Conservation (phyloP, 2,888 invertebrate species). For the Pinctada fucata region DNA sequence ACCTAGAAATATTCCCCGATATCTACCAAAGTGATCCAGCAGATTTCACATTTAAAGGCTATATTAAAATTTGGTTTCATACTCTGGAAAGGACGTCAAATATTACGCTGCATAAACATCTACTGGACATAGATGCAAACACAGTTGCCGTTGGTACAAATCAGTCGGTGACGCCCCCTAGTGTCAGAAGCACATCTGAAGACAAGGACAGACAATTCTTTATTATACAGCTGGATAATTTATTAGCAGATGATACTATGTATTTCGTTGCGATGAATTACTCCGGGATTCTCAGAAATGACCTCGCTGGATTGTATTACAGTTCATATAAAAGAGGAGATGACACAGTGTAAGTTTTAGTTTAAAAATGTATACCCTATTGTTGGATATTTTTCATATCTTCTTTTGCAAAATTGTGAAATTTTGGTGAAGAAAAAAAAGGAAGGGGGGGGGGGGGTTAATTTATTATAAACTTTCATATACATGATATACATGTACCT, state of each 20-base stretch:
- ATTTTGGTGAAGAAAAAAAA: too few relatives aligned
- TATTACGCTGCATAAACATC: conserved; percentile 62
- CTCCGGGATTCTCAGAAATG: conserved; percentile 82
- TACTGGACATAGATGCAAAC: conserved; percentile 50
- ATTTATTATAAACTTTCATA: too few relatives aligned
- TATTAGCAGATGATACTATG: conserved; percentile 81
- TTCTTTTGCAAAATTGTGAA: too few relatives aligned
- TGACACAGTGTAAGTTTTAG: conserved; percentile 54
- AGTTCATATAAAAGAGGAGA: conserved; percentile 59
- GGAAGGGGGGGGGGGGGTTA: too few relatives aligned
- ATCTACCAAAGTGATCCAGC: conserved; percentile 61
- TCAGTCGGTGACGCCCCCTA: conserved; percentile 11
- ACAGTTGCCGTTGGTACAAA: conserved; percentile 36
- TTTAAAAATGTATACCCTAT: too few relatives aligned
- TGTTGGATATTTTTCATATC: too few relatives aligned
- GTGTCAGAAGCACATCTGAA: conserved; percentile 10
- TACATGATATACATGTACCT: too few relatives aligned
- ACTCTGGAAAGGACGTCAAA: conserved; percentile 49
- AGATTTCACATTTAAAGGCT: conserved; percentile 63
- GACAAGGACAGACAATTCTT: conserved; percentile 69
- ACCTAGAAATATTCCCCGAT: conserved; percentile 62
- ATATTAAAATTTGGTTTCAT: conserved; percentile 53
- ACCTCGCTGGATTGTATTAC: conserved; percentile 63
- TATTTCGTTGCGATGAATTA: conserved; percentile 86
- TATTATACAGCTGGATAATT: conserved; percentile 81